Evolutionary conservation across 2,888 invertebrate genomes (phyloP).

Genomic region (Chrysolina haemoptera): DNA sequence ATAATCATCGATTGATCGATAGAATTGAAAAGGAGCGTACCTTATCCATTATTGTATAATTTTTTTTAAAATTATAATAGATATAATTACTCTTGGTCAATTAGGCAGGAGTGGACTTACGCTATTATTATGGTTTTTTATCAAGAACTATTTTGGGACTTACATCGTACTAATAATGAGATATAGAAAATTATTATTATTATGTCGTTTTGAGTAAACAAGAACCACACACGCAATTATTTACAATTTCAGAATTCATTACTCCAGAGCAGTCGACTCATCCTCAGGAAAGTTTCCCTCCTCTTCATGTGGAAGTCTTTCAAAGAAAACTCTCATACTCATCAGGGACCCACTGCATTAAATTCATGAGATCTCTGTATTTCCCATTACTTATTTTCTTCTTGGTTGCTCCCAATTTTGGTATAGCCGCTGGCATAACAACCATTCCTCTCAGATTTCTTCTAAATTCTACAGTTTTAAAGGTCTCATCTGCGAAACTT

Average conservation of each 20-base stretch:
- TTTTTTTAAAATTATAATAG: no score
- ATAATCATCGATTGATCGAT: neutral
- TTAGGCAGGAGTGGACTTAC: no score
- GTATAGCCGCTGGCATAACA: neutral
- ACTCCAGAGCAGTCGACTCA: neutral
- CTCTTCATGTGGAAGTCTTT: slow-evolving; percentile 5
- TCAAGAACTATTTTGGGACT: no score
- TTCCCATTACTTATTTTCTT: slow-evolving; percentile 1
- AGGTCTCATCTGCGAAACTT: neutral
- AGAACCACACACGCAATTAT: neutral
- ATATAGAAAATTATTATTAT: neutral
- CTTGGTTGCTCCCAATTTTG: neutral
- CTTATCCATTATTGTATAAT: no score
- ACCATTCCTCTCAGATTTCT: neutral
- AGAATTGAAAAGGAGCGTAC: no score
- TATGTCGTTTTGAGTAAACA: no score
- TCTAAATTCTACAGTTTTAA: no score
- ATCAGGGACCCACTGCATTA: neutral
- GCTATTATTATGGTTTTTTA: no score
- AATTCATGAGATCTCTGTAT: neutral
- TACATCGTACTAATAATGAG: neutral
- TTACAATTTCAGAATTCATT: neutral
- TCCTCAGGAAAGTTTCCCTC: no score
- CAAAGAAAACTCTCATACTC: neutral
- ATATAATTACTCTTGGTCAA: no score